A percentile compares a stretch with the other conserved stretches of the same genome.
These are phyloP conservation scores for Pseudococcus longispinus DNA, from an alignment of 2,888 invertebrate species.

Conservation along the genomic window DNA sequence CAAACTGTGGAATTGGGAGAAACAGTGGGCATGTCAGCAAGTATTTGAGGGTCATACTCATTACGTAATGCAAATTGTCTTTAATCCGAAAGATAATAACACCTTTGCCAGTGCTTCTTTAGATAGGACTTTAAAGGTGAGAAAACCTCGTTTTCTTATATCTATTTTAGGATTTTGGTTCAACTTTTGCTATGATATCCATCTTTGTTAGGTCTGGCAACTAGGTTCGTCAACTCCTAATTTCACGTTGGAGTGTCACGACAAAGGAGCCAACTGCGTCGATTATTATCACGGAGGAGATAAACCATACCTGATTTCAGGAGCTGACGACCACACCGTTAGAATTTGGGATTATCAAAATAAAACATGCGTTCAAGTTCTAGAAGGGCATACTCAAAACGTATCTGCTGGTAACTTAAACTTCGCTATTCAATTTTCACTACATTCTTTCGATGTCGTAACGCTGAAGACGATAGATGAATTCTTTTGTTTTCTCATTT, in stretches of 20 bases:
- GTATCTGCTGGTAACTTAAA: slow-evolving; percentile 72
- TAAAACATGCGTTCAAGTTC: slow-evolving; percentile 97
- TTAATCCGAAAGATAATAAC: slow-evolving; percentile 99
- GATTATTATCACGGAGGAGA: slow-evolving; percentile 99
- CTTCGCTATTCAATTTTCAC: not conserved
- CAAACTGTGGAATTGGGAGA: slow-evolving; percentile 99
- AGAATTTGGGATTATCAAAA: slow-evolving; percentile 99
- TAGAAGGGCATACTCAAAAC: slow-evolving; percentile 97
- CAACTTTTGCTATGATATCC: not conserved
- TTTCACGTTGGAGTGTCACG: slow-evolving; percentile 97
- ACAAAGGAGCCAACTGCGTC: slow-evolving; percentile 98
- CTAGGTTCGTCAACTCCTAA: slow-evolving; percentile 96
- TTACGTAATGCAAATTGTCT: slow-evolving; percentile 99
- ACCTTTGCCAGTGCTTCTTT: slow-evolving; percentile 99
- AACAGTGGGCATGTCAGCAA: slow-evolving; percentile 96
- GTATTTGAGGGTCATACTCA: slow-evolving; percentile 99
- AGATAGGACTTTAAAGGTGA: slow-evolving; percentile 92
- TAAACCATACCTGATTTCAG: slow-evolving; percentile 98
- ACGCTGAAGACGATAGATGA: not conserved
- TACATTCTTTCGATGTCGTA: not conserved
- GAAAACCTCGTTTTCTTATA: not conserved
- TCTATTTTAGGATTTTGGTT: not conserved
- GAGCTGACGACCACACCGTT: slow-evolving; percentile 95
- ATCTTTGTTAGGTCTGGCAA: slow-evolving; percentile 82
- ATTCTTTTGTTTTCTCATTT: not conserved